phyloP scores from a whole-genome alignment of 2,888 invertebrate genomes.

The Sthenelais limicola region DNA sequence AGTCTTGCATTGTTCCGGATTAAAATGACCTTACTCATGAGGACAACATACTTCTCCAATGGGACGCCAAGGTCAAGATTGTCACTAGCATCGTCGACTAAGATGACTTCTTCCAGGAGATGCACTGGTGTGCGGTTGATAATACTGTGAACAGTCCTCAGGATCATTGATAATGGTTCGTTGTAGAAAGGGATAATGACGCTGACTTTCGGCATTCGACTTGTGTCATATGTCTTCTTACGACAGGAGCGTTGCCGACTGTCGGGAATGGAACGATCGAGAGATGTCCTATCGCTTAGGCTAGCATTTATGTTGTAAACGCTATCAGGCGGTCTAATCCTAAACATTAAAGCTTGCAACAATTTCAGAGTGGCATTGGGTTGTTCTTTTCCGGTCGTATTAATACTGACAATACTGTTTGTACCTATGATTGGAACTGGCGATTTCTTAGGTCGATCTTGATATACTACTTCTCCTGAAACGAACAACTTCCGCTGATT shows the following conservation, averaged over 20 bases:
- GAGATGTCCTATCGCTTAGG: conserved; percentile 49
- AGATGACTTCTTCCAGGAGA: conserved; percentile 49
- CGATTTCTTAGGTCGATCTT: too few relatives aligned
- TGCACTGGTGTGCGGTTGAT: conserved; percentile 45
- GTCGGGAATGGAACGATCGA: conserved; percentile 51
- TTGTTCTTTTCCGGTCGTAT: neutral
- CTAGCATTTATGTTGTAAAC: conserved; percentile 53
- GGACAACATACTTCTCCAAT: conserved; percentile 46
- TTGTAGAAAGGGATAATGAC: conserved; percentile 53
- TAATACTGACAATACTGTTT: conserved; percentile 9
- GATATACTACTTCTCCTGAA: too few relatives aligned
- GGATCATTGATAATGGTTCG: conserved; percentile 49
- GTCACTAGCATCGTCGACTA: conserved; percentile 50
- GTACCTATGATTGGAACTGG: neutral
- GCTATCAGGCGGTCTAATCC: conserved; percentile 24
- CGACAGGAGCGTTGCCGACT: conserved; percentile 47
- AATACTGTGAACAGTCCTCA: conserved; percentile 51
- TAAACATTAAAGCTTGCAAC: conserved; percentile 10
- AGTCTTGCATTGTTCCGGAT: conserved; percentile 55
- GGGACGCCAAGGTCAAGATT: conserved; percentile 39
- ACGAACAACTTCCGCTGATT: too few relatives aligned
- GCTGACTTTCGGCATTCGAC: conserved; percentile 42
- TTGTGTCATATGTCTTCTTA: conserved; percentile 68
- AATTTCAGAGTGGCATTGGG: neutral
- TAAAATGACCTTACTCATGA: conserved; percentile 46